Evolutionary conservation across 2,113 vertebrate genomes (phyloP).

Genomic region (Martes martes): DNA sequence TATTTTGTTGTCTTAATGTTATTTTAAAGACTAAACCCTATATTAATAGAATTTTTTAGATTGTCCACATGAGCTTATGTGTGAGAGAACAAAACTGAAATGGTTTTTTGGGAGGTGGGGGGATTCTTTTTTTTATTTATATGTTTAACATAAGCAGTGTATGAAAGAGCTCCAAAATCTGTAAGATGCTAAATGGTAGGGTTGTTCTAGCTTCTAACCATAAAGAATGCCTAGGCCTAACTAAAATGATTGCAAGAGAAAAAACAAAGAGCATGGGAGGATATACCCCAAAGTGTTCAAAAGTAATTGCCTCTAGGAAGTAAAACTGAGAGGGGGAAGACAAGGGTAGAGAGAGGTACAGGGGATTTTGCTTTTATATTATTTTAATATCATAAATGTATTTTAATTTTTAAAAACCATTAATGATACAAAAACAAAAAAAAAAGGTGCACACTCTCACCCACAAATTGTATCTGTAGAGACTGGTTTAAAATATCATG

Average conservation of each 20-base stretch:
- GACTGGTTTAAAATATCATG: slow-evolving; percentile 46
- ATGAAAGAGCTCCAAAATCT: slow-evolving; percentile 3
- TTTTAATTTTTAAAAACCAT: slow-evolving; percentile 4
- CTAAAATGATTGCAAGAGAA: not conserved
- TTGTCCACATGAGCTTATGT: not conserved
- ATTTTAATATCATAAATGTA: slow-evolving; percentile 33
- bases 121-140: not conserved
- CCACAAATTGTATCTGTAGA: not conserved
- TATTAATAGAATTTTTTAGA: not conserved
- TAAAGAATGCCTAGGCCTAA: slow-evolving; percentile 34
- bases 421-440: slow-evolving; percentile 5
- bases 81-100: not conserved
- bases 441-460: not conserved
- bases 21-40: not conserved
- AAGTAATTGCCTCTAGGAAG: not conserved
- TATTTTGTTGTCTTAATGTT: slow-evolving; percentile 29
- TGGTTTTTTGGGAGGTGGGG: slow-evolving; percentile 32
- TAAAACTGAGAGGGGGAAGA: not conserved
- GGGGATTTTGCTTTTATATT: slow-evolving; percentile 1
- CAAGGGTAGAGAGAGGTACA: not conserved
- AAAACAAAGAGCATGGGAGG: not conserved
- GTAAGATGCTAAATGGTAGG: not conserved
- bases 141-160: slow-evolving; percentile 58
- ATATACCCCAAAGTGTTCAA: not conserved
- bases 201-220: slow-evolving; percentile 47